Evolutionary conservation across 2,113 vertebrate genomes (phyloP), one percentile per base, ranked within the genome.

Genomic region (Entelurus aequoreus): DNA sequence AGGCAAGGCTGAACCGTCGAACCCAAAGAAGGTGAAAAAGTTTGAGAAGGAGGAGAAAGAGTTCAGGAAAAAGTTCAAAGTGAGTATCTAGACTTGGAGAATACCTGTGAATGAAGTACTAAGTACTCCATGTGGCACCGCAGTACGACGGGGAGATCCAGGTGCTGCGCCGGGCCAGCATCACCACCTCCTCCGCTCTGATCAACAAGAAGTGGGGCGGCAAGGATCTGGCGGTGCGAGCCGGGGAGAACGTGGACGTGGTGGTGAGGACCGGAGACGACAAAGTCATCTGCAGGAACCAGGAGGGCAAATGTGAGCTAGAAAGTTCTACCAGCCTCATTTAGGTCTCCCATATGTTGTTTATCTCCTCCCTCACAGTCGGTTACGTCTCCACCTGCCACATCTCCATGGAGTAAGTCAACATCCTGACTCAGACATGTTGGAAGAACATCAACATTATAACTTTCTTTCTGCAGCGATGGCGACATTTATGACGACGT

Each of bases 401-500:
- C 71, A 84, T 94, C 68, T 79, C 70, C 5, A 67, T 77, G 19
- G 91, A 91, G 96, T 98, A 92, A 95, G 96, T 90, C 83, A 28
- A 28, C 28, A 28, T 28, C 28, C 3, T 3, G 1, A 28, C 28
- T 28, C 28, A 28, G 3, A 28, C 28, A 28, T 19, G 19, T 19
- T 19, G 19, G 19, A 19, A 19, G 28, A 28, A 28, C 2, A 2
- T 28, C 28, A 28, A 28, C 28, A 28, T 28, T 28, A n/a, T n/a
- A 1, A 28, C 28, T 28, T 69, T 74, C 70, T 75, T 68, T 75
- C 73, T 53, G 49, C 88, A 97, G 94, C 1, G 93, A 97, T 74
- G 91, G 88, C 55, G 94, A 97, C 21, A 98, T 98, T 82, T 98
- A 98, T 3, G 95, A 98, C 57, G 94, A 97, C 21, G 88, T 97